Percentiles rank a stretch among this genome's conserved stretches.
phyloP scores from a whole-genome alignment of 2,888 invertebrate species.

The Pachydiplax longipennis region DNA sequence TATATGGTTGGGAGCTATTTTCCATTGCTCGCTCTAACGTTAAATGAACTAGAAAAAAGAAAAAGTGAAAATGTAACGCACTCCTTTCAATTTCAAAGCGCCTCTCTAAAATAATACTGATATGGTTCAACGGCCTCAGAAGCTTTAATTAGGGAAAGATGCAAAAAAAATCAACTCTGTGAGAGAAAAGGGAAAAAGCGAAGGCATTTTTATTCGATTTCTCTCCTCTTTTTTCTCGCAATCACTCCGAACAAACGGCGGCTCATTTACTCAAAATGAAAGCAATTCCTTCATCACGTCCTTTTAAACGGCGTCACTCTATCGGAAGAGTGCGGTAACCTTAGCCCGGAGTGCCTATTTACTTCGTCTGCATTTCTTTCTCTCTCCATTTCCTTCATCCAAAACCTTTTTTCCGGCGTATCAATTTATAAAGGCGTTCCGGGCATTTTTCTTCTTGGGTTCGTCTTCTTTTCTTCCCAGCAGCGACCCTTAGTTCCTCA shows the following conservation, averaged over 20 bases:
- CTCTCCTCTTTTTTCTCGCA: not conserved
- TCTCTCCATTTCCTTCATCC: not conserved
- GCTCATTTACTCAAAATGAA: conserved; percentile 33
- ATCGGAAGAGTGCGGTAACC: not conserved
- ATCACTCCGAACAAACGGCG: conserved; percentile 8
- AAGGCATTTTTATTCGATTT: not conserved
- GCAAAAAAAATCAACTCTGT: not conserved
- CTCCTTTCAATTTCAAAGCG: not conserved
- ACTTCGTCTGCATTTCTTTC: not conserved
- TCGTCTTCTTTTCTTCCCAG: not conserved
- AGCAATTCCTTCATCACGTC: conserved; percentile 36
- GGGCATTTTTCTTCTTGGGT: not conserved
- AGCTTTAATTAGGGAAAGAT: not conserved
- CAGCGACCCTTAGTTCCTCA: not conserved
- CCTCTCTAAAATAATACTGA: not conserved
- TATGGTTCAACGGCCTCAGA: not conserved
- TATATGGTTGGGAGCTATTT: no score
- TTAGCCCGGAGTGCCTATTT: conserved; percentile 1
- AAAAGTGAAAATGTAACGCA: not conserved
- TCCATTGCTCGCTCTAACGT: not conserved
- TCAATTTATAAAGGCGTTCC: not conserved
- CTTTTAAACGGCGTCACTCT: not conserved
- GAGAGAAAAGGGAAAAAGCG: not conserved
- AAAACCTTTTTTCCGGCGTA: not conserved
- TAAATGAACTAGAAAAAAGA: not conserved